Percentiles rank a stretch among this genome's conserved stretches.
These are phyloP conservation scores for Melitaea cinxia DNA, from an alignment of 1,140 invertebrate species.

Conservation along the genomic window DNA sequence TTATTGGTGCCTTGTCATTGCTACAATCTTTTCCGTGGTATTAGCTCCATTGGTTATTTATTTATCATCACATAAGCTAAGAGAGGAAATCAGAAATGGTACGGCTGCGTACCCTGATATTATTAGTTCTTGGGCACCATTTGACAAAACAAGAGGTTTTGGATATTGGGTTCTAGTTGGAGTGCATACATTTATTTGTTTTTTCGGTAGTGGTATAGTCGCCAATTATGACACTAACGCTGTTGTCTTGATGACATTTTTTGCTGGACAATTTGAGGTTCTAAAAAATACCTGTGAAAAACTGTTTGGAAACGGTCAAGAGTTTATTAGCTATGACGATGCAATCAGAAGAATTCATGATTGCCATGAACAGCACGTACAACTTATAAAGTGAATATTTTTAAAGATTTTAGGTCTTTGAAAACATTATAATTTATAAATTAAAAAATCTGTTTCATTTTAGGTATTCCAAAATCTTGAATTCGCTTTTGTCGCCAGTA, in stretches of 20 bases:
- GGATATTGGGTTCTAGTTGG: conserved; percentile 53
- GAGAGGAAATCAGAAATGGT: conserved; percentile 44
- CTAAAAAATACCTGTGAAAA: conserved; percentile 53
- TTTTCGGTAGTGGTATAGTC: conserved; percentile 64
- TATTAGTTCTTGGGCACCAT: conserved; percentile 62
- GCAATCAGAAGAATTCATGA: conserved; percentile 50
- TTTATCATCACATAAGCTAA: conserved; percentile 43
- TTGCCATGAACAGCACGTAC: conserved; percentile 58
- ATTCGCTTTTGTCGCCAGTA: conserved; percentile 59
- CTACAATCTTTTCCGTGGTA: conserved; percentile 62
- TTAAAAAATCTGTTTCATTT: conserved; percentile 28
- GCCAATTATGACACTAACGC: conserved; percentile 65
- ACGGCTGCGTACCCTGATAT: conserved; percentile 60
- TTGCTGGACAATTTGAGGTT: conserved; percentile 61
- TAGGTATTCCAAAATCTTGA: conserved; percentile 55
- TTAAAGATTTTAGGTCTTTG: background rate
- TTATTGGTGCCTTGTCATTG: conserved; percentile 58
- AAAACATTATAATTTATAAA: background rate
- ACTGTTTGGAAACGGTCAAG: conserved; percentile 47
- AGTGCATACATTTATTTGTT: conserved; percentile 54
- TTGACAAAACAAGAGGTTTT: conserved; percentile 52
- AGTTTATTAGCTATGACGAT: conserved; percentile 39
- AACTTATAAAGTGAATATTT: conserved; percentile 53
- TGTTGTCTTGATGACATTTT: conserved; percentile 65
- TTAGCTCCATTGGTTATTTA: conserved; percentile 58